These are phyloP conservation scores for Panthera leo DNA, from an alignment of 2,113 vertebrate species.

Conservation along the genomic window DNA sequence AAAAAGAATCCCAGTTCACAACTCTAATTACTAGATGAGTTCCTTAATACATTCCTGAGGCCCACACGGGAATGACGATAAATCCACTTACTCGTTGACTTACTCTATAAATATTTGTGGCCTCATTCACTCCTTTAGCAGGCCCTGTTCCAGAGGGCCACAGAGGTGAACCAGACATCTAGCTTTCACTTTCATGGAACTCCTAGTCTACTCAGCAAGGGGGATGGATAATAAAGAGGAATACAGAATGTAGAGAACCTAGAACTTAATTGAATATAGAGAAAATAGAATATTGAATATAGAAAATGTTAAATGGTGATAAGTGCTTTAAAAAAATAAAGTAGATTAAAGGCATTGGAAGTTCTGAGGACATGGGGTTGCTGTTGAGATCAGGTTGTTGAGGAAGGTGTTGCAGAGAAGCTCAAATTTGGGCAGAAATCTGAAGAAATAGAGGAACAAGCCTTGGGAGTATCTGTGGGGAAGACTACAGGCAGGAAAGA, in stretches of 20 bases:
- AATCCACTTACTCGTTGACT: background rate
- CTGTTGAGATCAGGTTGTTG: background rate
- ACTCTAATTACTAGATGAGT: background rate
- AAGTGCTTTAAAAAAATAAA: background rate
- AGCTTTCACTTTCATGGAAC: background rate
- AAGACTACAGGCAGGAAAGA: background rate
- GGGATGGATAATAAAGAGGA: background rate
- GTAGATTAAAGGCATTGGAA: background rate
- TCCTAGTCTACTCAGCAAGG: background rate
- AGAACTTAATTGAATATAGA: background rate
- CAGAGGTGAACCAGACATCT: background rate
- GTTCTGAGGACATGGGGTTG: background rate
- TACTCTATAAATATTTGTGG: background rate
- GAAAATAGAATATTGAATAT: background rate
- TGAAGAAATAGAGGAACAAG: background rate
- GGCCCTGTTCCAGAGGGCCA: background rate
- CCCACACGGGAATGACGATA: background rate
- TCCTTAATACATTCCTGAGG: background rate
- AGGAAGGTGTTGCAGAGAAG: background rate
- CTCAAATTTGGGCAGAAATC: background rate
- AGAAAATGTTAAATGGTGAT: background rate
- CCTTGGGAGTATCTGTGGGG: background rate
- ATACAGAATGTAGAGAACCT: background rate
- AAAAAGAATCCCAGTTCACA: background rate
- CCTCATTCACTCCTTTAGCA: background rate